Percentiles rank a stretch among this genome's conserved stretches.
phyloP scores from a whole-genome alignment of 2,888 invertebrate species.

The Xestobium rufovillosum region DNA sequence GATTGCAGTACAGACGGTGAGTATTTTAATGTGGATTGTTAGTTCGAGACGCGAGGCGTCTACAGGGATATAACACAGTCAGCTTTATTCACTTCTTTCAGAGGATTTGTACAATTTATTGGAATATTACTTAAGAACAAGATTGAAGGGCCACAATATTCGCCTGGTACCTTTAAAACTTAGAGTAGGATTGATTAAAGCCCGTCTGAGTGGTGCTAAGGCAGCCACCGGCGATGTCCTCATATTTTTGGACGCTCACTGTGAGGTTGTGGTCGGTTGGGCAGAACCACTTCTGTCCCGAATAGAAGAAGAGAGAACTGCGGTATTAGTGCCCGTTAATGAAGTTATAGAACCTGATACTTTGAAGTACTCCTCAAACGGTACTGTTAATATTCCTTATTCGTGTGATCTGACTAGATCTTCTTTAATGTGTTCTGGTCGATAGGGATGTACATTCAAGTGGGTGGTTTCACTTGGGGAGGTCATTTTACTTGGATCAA shows the following conservation, averaged over 20 bases:
- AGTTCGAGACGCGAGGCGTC: no score
- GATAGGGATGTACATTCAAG: conserved; percentile 93
- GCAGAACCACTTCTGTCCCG: conserved; percentile 83
- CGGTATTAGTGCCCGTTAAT: conserved; percentile 91
- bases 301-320: conserved; percentile 78
- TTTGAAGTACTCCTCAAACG: not conserved
- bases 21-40: no score
- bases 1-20: conserved; percentile 85
- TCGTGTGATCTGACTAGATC: conserved; percentile 92
- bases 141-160: no score
- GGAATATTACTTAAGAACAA: no score
- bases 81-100: no score
- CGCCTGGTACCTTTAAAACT: no score
- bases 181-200: conserved; percentile 73
- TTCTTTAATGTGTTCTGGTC: conserved; percentile 98
- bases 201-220: conserved; percentile 81
- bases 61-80: not conserved
- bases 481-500: conserved; percentile 95
- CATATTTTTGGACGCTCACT: conserved; percentile 92
- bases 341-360: conserved; percentile 44
- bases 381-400: no score
- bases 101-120: no score
- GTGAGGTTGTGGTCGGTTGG: conserved; percentile 94
- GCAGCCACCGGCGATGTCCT: conserved; percentile 79
- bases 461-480: conserved; percentile 98